Evolutionary conservation across 2,888 invertebrate species (phyloP).

Genomic region (Carabus problematicus): DNA sequence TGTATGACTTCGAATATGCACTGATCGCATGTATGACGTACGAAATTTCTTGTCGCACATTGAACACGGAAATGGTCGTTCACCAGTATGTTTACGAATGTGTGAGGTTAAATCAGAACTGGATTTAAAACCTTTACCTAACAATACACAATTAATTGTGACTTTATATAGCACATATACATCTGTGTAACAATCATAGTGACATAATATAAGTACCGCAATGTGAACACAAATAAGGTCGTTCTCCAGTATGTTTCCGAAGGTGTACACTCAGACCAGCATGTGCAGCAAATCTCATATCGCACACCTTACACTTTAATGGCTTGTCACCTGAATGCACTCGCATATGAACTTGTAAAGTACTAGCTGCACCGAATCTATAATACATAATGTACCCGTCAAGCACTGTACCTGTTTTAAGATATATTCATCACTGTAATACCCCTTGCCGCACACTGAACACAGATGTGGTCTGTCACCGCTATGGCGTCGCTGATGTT

Average conservation of each 20-base stretch:
- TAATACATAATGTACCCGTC: background rate
- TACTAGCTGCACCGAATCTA: conserved; percentile 39
- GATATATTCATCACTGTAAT: background rate
- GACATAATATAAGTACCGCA: conserved; percentile 42
- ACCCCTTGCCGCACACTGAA: conserved; percentile 41
- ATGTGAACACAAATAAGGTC: conserved; percentile 47
- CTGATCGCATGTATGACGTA: conserved; percentile 14
- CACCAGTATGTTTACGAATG: conserved; percentile 48
- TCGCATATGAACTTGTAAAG: conserved; percentile 47
- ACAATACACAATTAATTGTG: background rate
- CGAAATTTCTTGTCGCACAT: conserved; percentile 35
- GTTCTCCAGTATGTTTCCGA: conserved; percentile 48
- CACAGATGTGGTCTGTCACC: conserved; percentile 37
- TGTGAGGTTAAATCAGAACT: conserved; percentile 48
- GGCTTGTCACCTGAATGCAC: conserved; percentile 50
- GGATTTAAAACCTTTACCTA: conserved; percentile 38
- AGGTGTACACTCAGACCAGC: conserved; percentile 49
- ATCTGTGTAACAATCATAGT: background rate
- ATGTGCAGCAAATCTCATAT: conserved; percentile 47
- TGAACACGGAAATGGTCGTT: conserved; percentile 47
- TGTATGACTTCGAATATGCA: conserved; percentile 30
- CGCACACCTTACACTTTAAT: conserved; percentile 48
- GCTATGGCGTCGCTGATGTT: conserved; percentile 28
- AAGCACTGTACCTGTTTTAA: background rate
- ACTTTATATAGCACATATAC: background rate